Percentiles rank a stretch among this genome's conserved stretches.
These are phyloP conservation scores for Periparus ater DNA, from an alignment of 2,797 vertebrate genomes.

Conservation along the genomic window DNA sequence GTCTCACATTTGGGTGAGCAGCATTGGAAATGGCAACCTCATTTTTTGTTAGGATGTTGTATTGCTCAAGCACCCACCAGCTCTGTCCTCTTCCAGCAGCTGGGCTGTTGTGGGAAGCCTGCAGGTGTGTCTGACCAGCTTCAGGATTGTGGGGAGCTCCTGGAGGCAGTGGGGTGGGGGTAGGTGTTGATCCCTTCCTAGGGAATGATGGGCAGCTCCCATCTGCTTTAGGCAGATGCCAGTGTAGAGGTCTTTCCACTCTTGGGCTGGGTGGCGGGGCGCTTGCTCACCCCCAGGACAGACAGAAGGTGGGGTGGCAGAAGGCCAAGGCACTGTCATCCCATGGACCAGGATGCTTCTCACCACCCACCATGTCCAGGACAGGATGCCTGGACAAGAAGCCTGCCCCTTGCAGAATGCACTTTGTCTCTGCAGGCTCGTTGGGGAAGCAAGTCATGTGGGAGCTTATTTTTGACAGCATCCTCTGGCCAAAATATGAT, in stretches of 20 bases:
- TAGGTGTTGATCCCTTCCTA: background rate
- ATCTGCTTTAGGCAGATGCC: background rate
- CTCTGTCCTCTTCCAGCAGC: background rate
- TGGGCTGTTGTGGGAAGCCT: background rate
- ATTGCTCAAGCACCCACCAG: background rate
- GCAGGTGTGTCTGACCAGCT: background rate
- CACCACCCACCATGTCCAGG: fast-evolving
- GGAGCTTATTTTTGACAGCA: background rate
- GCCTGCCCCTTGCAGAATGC: background rate
- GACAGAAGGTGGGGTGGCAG: background rate
- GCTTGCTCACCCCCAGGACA: background rate
- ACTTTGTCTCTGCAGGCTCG: background rate
- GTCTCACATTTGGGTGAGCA: background rate
- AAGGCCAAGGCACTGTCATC: background rate
- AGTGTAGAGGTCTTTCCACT: background rate
- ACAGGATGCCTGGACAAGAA: background rate
- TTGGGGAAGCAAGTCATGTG: background rate
- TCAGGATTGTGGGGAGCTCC: background rate
- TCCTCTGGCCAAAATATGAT: background rate
- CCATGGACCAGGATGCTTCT: fast-evolving
- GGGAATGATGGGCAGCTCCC: background rate
- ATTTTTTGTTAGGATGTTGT: background rate
- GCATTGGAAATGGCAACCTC: background rate
- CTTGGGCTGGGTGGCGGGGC: background rate
- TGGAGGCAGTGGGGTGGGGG: fast-evolving